These are phyloP conservation scores for Nothobranchius kuhntae DNA, from an alignment of 2,113 vertebrate genomes.

Conservation along the genomic window DNA sequence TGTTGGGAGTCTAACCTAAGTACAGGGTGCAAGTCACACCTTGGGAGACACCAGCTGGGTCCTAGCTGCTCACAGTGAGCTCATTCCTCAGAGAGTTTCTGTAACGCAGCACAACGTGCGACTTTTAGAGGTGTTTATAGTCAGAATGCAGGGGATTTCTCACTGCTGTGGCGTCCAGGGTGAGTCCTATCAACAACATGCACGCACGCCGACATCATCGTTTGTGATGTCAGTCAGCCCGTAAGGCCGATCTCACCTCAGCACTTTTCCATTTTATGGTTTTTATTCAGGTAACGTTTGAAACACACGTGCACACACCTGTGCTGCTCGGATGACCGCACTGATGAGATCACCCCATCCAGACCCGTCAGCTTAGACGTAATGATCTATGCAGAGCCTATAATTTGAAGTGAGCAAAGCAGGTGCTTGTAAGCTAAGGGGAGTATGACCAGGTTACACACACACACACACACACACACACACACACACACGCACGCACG, in stretches of 20 bases:
- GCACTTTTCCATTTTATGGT: constrained; percentile 28
- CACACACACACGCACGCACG: too few species aligned
- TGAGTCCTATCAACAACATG: constrained; percentile 34
- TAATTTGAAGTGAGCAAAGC: constrained; percentile 60
- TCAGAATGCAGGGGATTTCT: constrained; percentile 47
- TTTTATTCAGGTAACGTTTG: constrained; percentile 32
- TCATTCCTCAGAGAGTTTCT: constrained; percentile 38
- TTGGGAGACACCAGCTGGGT: constrained; percentile 48
- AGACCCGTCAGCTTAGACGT: constrained; percentile 33
- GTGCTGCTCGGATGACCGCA: constrained; percentile 41
- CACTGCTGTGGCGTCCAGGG: constrained; percentile 21
- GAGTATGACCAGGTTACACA: constrained; percentile 43
- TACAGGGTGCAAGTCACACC: constrained; percentile 56
- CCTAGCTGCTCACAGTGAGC: constrained; percentile 41
- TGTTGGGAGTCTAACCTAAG: constrained; percentile 66
- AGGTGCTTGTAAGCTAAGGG: constrained; percentile 56
- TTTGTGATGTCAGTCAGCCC: constrained; percentile 19
- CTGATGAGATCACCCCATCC: constrained; percentile 54
- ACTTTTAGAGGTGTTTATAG: constrained; percentile 40
- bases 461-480: constrained; percentile 1
- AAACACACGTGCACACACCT: constrained; percentile 38
- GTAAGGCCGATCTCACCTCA: constrained; percentile 29
- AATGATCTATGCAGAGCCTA: constrained; percentile 42
- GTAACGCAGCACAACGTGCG: constrained; percentile 50
- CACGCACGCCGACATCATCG: constrained; percentile 9